These are phyloP conservation scores for Malachius bipustulatus DNA, from an alignment of 2,888 invertebrate genomes.

Conservation along the genomic window DNA sequence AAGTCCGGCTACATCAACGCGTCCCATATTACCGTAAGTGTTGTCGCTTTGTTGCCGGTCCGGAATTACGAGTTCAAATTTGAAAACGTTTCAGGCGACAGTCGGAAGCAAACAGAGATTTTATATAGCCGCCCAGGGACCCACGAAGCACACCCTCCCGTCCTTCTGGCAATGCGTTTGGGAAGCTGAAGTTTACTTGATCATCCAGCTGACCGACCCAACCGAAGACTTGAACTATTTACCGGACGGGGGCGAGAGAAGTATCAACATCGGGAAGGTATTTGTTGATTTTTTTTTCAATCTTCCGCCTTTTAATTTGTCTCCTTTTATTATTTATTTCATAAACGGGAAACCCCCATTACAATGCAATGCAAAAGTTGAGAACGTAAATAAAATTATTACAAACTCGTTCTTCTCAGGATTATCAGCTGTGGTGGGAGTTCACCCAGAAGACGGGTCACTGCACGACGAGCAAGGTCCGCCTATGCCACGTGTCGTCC, in stretches of 20 bases:
- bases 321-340: conserved; percentile 4
- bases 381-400: too few species aligned
- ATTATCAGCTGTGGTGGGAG: conserved; percentile 62
- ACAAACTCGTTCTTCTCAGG: conserved; percentile 23
- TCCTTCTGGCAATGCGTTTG: conserved; percentile 82
- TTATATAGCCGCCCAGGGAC: conserved; percentile 72
- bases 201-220: conserved; percentile 62
- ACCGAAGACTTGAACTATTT: conserved; percentile 47
- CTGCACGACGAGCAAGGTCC: conserved; percentile 49
- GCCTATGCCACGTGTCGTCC: conserved; percentile 45
- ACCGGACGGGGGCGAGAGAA: conserved; percentile 45
- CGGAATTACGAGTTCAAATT: conserved; percentile 1
- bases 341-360: not conserved
- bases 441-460: conserved; percentile 53
- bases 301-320: conserved; percentile 4
- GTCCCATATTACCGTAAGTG: conserved; percentile 69
- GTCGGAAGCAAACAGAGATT: conserved; percentile 73
- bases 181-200: conserved; percentile 74
- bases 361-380: too few species aligned
- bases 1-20: conserved; percentile 87
- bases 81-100: conserved; percentile 48
- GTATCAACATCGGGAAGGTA: conserved; percentile 55
- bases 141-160: conserved; percentile 45
- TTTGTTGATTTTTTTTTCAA: conserved; percentile 4
- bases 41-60: conserved; percentile 8